Evolutionary conservation across 2,113 vertebrate genomes (phyloP).

Genomic region (Ellobius talpinus): DNA sequence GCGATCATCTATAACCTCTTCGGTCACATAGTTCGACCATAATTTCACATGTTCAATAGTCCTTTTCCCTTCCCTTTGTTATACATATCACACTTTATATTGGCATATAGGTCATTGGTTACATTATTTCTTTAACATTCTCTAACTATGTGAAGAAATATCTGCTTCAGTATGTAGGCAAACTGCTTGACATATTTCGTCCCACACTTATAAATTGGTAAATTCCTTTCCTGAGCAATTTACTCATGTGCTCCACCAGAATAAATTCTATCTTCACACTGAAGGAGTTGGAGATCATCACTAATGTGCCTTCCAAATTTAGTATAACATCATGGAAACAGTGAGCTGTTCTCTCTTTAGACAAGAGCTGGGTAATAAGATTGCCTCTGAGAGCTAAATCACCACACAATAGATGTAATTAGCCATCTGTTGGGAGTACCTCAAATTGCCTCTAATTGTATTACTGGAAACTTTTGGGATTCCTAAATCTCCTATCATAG

Average conservation of each 20-base stretch:
- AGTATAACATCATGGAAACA: conserved; percentile 70
- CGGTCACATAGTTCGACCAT: not conserved
- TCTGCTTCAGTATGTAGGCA: not conserved
- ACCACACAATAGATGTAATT: conserved; percentile 82
- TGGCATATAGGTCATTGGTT: not conserved
- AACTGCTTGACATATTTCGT: not conserved
- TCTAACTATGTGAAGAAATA: not conserved
- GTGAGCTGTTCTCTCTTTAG: conserved; percentile 68
- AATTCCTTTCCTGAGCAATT: conserved; percentile 59
- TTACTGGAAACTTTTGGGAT: conserved; percentile 78
- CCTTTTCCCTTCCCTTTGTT: not conserved
- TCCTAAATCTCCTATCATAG: conserved; percentile 63
- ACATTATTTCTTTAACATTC: not conserved
- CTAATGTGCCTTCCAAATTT: conserved; percentile 77
- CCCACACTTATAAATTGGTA: conserved; percentile 7
- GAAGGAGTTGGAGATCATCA: conserved; percentile 50
- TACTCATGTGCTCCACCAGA: conserved; percentile 55
- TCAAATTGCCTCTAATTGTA: conserved; percentile 75
- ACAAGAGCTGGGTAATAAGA: conserved; percentile 75
- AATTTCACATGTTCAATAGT: not conserved
- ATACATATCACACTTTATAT: not conserved
- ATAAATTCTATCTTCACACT: conserved; percentile 63
- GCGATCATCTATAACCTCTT: not conserved
- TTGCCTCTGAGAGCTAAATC: conserved; percentile 78
- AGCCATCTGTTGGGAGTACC: conserved; percentile 83